Evolutionary conservation across 2,888 invertebrate genomes (phyloP).

Genomic region (Drosophila diplacantha): DNA sequence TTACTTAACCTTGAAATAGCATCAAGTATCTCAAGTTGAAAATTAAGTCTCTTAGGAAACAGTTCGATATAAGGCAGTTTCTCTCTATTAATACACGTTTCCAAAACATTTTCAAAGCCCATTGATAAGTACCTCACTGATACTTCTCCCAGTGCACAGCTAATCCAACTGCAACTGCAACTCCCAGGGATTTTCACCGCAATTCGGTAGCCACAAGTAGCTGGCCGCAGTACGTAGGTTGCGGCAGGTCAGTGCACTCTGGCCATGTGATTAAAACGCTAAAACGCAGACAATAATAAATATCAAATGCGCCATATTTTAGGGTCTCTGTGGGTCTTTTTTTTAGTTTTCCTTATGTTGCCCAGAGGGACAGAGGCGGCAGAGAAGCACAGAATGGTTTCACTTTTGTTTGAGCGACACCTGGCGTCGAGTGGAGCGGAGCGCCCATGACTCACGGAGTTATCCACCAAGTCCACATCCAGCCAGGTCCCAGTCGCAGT

Average conservation of each 20-base stretch:
- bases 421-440: conserved; percentile 45
- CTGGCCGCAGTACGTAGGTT: conserved; percentile 62
- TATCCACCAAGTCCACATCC: conserved; percentile 22
- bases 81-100: accelerated
- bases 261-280: conserved; percentile 63
- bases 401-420: conserved; percentile 67
- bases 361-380: conserved; percentile 15
- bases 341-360: neutral
- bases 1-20: neutral
- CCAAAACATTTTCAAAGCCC: neutral
- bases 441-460: conserved; percentile 56
- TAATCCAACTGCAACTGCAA: conserved; percentile 19
- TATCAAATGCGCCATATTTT: conserved; percentile 67
- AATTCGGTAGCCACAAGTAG: conserved; percentile 57
- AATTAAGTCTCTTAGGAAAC: neutral
- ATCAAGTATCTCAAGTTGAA: neutral
- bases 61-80: neutral
- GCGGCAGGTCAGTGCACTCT: conserved; percentile 65
- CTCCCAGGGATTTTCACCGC: conserved; percentile 58
- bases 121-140: accelerated
- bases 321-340: conserved; percentile 47
- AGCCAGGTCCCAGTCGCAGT: conserved; percentile 6
- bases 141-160: conserved; percentile 9
- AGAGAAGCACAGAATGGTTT: conserved; percentile 41
- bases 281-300: conserved; percentile 66